A percentile compares a stretch with the other conserved stretches of the same genome.
Conservation (phyloP, 2,797 vertebrate genomes). For the Kryptolebias ocellatus region DNA sequence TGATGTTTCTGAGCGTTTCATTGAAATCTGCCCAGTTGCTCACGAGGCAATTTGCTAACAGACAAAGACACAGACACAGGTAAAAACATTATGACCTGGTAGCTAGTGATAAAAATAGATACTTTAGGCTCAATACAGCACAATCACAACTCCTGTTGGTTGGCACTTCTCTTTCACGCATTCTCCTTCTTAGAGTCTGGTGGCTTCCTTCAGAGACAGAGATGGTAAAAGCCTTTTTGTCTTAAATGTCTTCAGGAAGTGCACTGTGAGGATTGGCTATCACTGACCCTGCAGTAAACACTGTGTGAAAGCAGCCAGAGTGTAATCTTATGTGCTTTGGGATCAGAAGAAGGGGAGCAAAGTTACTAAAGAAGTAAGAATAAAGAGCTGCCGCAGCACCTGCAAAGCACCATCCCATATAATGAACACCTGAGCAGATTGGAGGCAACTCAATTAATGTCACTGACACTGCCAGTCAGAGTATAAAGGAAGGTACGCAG, state of each 20-base stretch:
- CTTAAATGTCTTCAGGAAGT: conserved; percentile 56
- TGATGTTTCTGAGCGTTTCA: no score
- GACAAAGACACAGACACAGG: no score
- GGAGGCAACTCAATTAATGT: conserved; percentile 86
- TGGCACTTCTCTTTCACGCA: conserved; percentile 26
- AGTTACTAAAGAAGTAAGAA: conserved; percentile 75
- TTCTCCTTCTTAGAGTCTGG: conserved; percentile 41
- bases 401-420: conserved; percentile 77
- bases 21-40: no score
- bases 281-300: conserved; percentile 75
- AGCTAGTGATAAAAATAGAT: background rate
- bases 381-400: conserved; percentile 74
- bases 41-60: no score
- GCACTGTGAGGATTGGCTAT: conserved; percentile 67
- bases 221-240: conserved; percentile 58
- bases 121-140: conserved; percentile 4
- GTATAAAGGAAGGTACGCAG: conserved; percentile 83
- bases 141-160: background rate
- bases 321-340: conserved; percentile 75
- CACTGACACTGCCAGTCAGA: conserved; percentile 82
- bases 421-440: conserved; percentile 87
- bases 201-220: conserved; percentile 55
- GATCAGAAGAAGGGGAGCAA: conserved; percentile 76
- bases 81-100: no score
- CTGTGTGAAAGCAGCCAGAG: conserved; percentile 80